Evolutionary conservation across 2,113 vertebrate genomes (phyloP).

Genomic region (Carassius gibelio): DNA sequence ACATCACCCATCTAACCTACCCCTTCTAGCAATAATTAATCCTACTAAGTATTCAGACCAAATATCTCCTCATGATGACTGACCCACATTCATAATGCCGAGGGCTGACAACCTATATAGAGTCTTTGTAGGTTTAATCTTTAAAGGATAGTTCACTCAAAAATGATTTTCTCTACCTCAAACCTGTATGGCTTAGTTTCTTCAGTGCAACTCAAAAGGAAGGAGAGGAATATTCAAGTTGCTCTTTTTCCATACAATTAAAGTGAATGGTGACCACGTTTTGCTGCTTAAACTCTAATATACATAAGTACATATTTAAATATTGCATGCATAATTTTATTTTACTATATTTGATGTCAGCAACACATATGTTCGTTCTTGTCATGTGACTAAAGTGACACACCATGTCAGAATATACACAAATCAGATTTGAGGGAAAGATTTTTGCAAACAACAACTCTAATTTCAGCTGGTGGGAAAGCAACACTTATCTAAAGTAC

Average conservation of each 20-base stretch:
- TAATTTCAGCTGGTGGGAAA: neutral
- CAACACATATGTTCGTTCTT: too few species aligned
- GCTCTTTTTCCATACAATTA: neutral
- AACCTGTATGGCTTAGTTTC: neutral
- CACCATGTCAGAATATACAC: too few species aligned
- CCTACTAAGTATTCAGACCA: slow-evolving; percentile 9
- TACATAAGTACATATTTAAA: too few species aligned
- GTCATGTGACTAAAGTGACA: too few species aligned
- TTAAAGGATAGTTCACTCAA: neutral
- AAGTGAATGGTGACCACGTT: neutral
- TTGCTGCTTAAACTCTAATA: neutral
- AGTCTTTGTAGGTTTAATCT: neutral
- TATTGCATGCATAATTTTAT: too few species aligned
- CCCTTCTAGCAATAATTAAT: slow-evolving; percentile 31
- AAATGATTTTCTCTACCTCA: neutral
- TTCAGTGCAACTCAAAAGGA: neutral
- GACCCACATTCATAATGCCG: slow-evolving; percentile 23
- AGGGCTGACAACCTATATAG: neutral
- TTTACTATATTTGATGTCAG: too few species aligned
- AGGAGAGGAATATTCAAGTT: neutral
- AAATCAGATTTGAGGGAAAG: too few species aligned
- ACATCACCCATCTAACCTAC: neutral
- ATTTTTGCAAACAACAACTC: neutral
- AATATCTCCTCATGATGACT: neutral
- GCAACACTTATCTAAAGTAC: too few species aligned